Percentiles rank a stretch among this genome's conserved stretches.
These are phyloP conservation scores for Hyles vespertilio DNA, from an alignment of 1,140 invertebrate genomes.

Conservation along the genomic window DNA sequence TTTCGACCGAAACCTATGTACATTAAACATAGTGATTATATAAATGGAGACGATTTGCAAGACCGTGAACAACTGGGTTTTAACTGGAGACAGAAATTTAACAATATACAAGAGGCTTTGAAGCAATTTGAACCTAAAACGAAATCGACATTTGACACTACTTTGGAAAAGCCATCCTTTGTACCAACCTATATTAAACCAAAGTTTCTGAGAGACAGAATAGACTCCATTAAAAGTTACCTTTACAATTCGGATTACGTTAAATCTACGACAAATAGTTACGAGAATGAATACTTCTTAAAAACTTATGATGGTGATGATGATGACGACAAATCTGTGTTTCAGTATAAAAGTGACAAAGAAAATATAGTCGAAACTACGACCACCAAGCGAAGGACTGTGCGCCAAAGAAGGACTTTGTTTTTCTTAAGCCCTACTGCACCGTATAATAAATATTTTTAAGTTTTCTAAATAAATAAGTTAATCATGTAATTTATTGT, in stretches of 20 bases:
- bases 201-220: constrained; percentile 37
- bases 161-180: constrained; percentile 4
- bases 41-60: constrained; percentile 27
- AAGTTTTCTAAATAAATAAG: constrained; percentile 12
- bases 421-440: constrained; percentile 62
- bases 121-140: background rate
- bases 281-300: constrained; percentile 11
- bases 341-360: constrained; percentile 9
- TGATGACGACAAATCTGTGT: constrained; percentile 14
- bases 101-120: constrained; percentile 26
- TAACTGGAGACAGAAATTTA: constrained; percentile 28
- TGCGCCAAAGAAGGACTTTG: constrained; percentile 41
- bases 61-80: constrained; percentile 10
- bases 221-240: constrained; percentile 39
- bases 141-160: constrained; percentile 1
- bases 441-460: constrained; percentile 38
- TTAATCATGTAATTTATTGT: constrained; percentile 3
- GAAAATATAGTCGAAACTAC: constrained; percentile 7
- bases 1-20: constrained; percentile 14
- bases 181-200: constrained; percentile 19
- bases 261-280: constrained; percentile 8
- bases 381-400: constrained; percentile 10
- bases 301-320: background rate
- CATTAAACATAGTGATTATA: constrained; percentile 20
- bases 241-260: constrained; percentile 22